A percentile compares a stretch with the other conserved stretches of the same genome.
These are phyloP conservation scores for Rhea americana DNA, from an alignment of 2,113 vertebrate genomes.

Conservation along the genomic window DNA sequence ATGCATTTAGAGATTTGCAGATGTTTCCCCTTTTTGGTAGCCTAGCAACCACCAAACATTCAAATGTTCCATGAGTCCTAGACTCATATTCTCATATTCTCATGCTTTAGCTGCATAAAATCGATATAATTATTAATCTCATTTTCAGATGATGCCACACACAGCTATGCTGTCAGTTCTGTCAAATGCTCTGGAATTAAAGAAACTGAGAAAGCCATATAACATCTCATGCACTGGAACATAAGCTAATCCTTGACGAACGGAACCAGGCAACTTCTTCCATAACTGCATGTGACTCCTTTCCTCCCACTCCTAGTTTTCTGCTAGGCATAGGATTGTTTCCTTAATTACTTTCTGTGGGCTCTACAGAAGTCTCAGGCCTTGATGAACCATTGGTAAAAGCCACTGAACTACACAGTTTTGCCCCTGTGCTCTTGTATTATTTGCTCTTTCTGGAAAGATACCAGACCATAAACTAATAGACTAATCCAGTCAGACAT, in stretches of 20 bases:
- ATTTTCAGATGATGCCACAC: slow-evolving; percentile 5
- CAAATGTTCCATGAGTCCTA: background rate
- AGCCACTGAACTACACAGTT: background rate
- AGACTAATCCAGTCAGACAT: background rate
- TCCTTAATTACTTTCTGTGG: background rate
- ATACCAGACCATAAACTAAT: background rate
- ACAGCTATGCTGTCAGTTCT: background rate
- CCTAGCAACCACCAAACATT: background rate
- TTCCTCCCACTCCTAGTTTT: background rate
- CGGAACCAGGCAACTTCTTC: background rate
- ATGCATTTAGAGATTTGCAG: slow-evolving; percentile 20
- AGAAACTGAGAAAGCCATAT: background rate
- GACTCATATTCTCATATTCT: background rate
- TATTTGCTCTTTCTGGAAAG: background rate
- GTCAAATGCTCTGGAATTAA: slow-evolving; percentile 27
- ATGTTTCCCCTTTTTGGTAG: background rate
- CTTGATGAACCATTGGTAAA: background rate
- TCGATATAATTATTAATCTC: background rate
- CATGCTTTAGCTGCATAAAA: background rate
- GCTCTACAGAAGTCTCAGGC: background rate
- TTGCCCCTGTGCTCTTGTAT: background rate
- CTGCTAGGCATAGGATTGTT: background rate
- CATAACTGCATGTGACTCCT: background rate
- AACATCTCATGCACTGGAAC: background rate
- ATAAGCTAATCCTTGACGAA: background rate